A percentile compares a stretch with the other conserved stretches of the same genome.
These are phyloP conservation scores for Mechanitis messenoides DNA, from an alignment of 2,888 invertebrate species.

Conservation along the genomic window DNA sequence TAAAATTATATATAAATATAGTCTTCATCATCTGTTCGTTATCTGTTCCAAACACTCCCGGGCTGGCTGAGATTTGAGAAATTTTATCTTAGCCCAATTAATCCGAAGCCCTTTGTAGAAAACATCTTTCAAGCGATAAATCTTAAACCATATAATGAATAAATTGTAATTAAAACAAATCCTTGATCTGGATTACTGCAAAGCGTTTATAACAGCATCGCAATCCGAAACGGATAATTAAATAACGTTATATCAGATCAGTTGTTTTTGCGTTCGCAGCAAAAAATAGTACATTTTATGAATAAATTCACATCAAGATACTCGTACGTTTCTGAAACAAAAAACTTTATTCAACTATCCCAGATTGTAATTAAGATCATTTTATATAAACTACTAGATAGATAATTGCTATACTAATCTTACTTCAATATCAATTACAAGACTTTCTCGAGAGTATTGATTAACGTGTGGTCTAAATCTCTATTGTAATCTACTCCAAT, in stretches of 20 bases:
- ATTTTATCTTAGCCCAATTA: constrained; percentile 72
- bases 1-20: constrained; percentile 30
- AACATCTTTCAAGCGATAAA: constrained; percentile 67
- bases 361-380: no score
- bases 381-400: no score
- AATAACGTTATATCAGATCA: not conserved
- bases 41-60: constrained; percentile 62
- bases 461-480: constrained; percentile 14
- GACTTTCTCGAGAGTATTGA: constrained; percentile 1
- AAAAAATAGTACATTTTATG: not conserved
- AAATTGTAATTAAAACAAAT: constrained; percentile 64
- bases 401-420: no score
- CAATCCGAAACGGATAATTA: constrained; percentile 7
- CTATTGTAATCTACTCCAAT: constrained; percentile 15
- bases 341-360: no score
- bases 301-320: no score
- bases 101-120: constrained; percentile 63
- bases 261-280: not conserved
- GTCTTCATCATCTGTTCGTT: constrained; percentile 56
- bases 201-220: not conserved
- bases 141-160: constrained; percentile 53
- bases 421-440: not conserved
- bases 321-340: no score
- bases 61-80: constrained; percentile 61
- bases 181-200: constrained; percentile 54